Percentiles rank a stretch among this genome's conserved stretches.
Conservation (phyloP, 2,888 invertebrate genomes). For the Hoplodrina blanda region DNA sequence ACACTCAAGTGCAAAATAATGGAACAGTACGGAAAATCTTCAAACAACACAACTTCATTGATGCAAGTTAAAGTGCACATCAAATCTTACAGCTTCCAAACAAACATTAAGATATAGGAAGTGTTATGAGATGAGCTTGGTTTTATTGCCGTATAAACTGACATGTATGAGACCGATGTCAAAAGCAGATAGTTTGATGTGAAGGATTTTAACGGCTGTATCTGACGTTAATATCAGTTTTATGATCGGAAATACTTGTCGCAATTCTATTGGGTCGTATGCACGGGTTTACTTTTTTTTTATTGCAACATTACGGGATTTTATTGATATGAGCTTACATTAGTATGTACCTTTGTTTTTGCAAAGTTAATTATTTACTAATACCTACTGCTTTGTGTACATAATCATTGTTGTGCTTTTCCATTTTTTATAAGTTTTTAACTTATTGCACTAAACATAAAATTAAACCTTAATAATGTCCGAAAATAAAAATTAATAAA, state of each 20-base stretch:
- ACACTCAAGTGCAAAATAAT: constrained; percentile 1
- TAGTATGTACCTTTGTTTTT: not conserved
- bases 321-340: constrained; percentile 31
- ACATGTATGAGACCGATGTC: constrained; percentile 75
- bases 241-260: constrained; percentile 65
- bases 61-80: constrained; percentile 67
- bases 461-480: constrained; percentile 35
- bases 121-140: constrained; percentile 78
- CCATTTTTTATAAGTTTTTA: too few species aligned
- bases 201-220: constrained; percentile 66
- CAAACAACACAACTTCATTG: constrained; percentile 55
- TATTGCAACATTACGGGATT: constrained; percentile 37
- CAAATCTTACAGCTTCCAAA: constrained; percentile 80
- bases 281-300: constrained; percentile 45
- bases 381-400: too few species aligned
- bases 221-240: constrained; percentile 61
- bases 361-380: not conserved
- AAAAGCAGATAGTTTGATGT: constrained; percentile 68
- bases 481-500: not conserved
- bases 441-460: too few species aligned
- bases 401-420: too few species aligned
- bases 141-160: constrained; percentile 84
- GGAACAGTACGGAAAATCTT: constrained; percentile 6
- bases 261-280: constrained; percentile 48
- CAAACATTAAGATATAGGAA: constrained; percentile 76